Conservation (phyloP, 2,113 vertebrate genomes). For the Cheilinus undulatus region DNA sequence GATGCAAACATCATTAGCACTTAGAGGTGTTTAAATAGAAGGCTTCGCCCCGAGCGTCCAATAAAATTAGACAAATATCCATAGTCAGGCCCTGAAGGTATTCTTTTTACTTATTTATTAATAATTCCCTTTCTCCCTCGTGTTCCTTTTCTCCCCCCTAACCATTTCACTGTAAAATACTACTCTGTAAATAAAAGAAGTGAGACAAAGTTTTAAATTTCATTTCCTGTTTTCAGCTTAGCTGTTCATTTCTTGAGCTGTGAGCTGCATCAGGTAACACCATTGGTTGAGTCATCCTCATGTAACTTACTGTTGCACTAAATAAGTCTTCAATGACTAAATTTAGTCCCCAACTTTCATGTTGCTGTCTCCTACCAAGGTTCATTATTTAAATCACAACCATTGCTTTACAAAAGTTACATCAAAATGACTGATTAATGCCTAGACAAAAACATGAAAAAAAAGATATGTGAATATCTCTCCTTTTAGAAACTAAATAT, state of each 20-base stretch:
- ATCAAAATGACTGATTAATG: too few relatives aligned
- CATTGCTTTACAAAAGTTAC: too few relatives aligned
- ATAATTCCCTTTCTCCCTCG: slow-evolving; percentile 11
- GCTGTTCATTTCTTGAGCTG: not conserved
- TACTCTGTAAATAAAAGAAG: not conserved
- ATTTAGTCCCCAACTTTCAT: too few relatives aligned
- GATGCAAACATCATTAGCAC: slow-evolving; percentile 62
- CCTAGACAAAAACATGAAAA: too few relatives aligned
- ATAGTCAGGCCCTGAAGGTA: slow-evolving; percentile 26
- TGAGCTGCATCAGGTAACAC: too few relatives aligned
- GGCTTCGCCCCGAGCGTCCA: slow-evolving; percentile 36
- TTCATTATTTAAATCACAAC: too few relatives aligned
- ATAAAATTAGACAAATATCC: slow-evolving; percentile 64
- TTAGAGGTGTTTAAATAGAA: slow-evolving; percentile 57
- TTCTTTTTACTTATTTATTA: slow-evolving; percentile 42
- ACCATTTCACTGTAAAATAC: slow-evolving; percentile 21
- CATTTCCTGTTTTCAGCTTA: not conserved
- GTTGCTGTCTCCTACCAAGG: too few relatives aligned
- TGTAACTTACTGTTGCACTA: too few relatives aligned
- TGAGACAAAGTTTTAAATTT: slow-evolving; percentile 5
- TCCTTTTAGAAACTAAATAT: too few relatives aligned
- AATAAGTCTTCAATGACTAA: too few relatives aligned
- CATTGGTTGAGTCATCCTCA: too few relatives aligned
- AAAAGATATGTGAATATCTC: too few relatives aligned
- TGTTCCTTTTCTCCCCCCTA: not conserved